phyloP scores from a whole-genome alignment of 2,888 invertebrate genomes.

The Disparrhopalites patrizii region DNA sequence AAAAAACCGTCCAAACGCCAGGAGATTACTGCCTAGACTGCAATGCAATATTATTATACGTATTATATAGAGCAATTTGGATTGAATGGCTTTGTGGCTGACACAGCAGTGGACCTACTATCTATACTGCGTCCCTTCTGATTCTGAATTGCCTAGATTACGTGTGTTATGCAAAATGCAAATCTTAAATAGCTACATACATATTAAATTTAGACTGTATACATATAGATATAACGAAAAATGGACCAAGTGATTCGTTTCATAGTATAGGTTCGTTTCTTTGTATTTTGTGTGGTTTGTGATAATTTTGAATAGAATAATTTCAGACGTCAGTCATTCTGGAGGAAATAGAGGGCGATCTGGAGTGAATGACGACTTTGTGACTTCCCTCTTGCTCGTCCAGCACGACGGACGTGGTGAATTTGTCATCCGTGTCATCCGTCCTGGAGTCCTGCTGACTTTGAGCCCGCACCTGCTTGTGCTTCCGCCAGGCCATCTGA shows the following conservation, averaged over 20 bases:
- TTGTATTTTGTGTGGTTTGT: too few species aligned
- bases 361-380: slow-evolving; percentile 83
- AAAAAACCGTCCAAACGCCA: too few species aligned
- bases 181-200: neutral
- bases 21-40: too few species aligned
- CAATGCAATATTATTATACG: too few species aligned
- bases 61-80: too few species aligned
- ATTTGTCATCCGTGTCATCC: slow-evolving; percentile 38
- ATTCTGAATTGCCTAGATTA: neutral
- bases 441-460: slow-evolving; percentile 36
- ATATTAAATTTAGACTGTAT: neutral
- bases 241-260: too few species aligned
- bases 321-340: slow-evolving; percentile 74
- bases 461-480: slow-evolving; percentile 61
- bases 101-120: too few species aligned
- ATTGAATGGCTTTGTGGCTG: too few species aligned
- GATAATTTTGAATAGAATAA: neutral
- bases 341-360: slow-evolving; percentile 79
- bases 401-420: slow-evolving; percentile 35
- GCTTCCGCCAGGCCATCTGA: slow-evolving; percentile 91
- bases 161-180: neutral
- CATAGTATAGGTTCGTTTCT: too few species aligned
- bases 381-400: slow-evolving; percentile 35
- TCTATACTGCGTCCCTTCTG: too few species aligned
- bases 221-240: neutral